phyloP scores from a whole-genome alignment of 2,888 invertebrate genomes.

The Halictus ligatus region DNA sequence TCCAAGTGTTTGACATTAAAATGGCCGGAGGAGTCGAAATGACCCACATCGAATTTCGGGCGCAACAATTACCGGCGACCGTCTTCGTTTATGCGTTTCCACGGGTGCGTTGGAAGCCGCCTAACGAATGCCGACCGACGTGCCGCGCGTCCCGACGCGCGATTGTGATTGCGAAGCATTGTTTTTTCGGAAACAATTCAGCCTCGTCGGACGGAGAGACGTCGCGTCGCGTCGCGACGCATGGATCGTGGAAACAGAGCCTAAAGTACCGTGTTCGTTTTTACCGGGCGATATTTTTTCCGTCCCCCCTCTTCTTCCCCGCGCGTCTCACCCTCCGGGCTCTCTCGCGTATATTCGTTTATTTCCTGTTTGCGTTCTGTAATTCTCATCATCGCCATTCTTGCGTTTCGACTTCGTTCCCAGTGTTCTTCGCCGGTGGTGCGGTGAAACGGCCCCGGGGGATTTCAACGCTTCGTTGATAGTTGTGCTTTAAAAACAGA shows the following conservation, averaged over 20 bases:
- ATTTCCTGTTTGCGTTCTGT: slow-evolving; percentile 34
- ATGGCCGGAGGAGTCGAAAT: not conserved
- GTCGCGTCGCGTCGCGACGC: slow-evolving; percentile 43
- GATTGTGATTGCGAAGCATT: slow-evolving; percentile 60
- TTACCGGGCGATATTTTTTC: slow-evolving; percentile 36
- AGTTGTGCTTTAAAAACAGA: slow-evolving; percentile 12
- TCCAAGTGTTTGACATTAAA: not conserved
- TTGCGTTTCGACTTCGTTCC: slow-evolving; percentile 24
- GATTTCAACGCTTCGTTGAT: slow-evolving; percentile 20
- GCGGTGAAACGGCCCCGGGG: slow-evolving; percentile 25
- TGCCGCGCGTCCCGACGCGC: slow-evolving; percentile 39
- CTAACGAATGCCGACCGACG: slow-evolving; percentile 56
- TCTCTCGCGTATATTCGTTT: slow-evolving; percentile 25
- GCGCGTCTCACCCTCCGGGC: slow-evolving; percentile 9
- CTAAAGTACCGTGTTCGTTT: slow-evolving; percentile 56
- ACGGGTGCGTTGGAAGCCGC: slow-evolving; percentile 41
- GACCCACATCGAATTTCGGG: not conserved
- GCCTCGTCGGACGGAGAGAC: slow-evolving; percentile 40
- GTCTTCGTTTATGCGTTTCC: slow-evolving; percentile 36
- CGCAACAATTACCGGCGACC: not conserved
- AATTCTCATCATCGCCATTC: slow-evolving; percentile 38
- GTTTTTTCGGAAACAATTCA: slow-evolving; percentile 61
- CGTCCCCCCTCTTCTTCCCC: not conserved
- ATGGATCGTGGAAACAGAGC: slow-evolving; percentile 34
- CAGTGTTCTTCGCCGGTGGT: slow-evolving; percentile 29